Evolutionary conservation across 2,113 vertebrate genomes (phyloP), one percentile per base, ranked within the genome.

Genomic region (Paedocypris sp.): DNA sequence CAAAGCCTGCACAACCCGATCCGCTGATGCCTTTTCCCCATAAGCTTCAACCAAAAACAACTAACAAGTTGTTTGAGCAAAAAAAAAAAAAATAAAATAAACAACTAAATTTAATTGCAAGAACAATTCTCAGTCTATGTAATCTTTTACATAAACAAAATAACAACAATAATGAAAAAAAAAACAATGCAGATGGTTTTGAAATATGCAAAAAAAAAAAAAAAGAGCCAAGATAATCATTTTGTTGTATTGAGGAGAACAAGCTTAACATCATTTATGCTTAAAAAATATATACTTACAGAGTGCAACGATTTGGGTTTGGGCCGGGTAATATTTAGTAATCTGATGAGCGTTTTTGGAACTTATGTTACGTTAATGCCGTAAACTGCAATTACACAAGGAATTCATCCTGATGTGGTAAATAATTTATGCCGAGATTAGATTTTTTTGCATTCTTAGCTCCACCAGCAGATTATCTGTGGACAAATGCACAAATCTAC

Each of bases 131-230:
- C 42, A 58, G 15, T n/a, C 54, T 43, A 43, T 58, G 31, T 43
- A 58, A 58, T 58, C 54, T 58, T 56, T 63, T 67, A 60, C 61
- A 51, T 64, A 70, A n/a, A n/a, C n/a, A n/a, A n/a, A n/a, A 69
- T 63, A 60, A 61, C 11, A 66, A 70, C 11, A 57, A 58, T 22
- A 42, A 57, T 42, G 26, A 58, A 70, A 65, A n/a, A n/a, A n/a
- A n/a, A 52, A 53, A 53, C 41, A 41, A 53, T 36, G 50, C 60
- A 61, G 33, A 50, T 59, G 33, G 63, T 39, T 54, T 46, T 42
- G 8, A 54, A 35, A 59, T 52, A 53, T 71, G 61, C 54, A 51
- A 32, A 50, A 47, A 16, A 52, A 60, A 26, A 64, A 42, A 45
- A 60, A 60, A 26, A 64, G 38, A 45, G 56, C 35, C 20, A 28